Conservation (phyloP, 2,797 vertebrate genomes). For the Manis pentadactyla region DNA sequence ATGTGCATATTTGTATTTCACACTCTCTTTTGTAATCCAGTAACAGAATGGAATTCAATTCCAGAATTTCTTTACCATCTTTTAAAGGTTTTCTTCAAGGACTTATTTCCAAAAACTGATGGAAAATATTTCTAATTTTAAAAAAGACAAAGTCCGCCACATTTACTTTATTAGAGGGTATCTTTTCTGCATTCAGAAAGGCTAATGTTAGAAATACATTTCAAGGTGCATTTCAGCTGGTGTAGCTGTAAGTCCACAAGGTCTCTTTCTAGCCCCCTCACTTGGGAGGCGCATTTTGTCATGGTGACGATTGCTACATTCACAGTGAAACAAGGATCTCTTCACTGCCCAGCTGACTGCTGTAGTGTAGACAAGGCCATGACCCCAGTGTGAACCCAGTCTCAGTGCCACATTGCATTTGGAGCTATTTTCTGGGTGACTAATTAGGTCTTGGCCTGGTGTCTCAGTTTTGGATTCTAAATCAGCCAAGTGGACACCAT, state of each 20-base stretch:
- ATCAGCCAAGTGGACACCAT: not conserved
- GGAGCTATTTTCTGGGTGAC: not conserved
- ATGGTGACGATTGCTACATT: not conserved
- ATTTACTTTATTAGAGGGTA: not conserved
- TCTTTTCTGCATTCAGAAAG: not conserved
- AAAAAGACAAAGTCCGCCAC: not conserved
- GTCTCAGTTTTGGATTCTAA: not conserved
- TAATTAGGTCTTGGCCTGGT: not conserved
- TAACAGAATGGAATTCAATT: constrained; percentile 54
- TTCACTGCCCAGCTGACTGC: not conserved
- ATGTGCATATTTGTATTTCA: constrained; percentile 36
- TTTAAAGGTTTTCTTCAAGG: constrained; percentile 54
- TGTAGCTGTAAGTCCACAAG: not conserved
- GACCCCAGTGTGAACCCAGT: not conserved
- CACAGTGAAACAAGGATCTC: not conserved
- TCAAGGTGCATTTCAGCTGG: not conserved
- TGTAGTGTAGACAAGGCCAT: not conserved
- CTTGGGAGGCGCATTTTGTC: not conserved
- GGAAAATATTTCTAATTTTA: constrained; percentile 53
- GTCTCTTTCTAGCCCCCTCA: not conserved
- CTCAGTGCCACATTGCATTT: not conserved
- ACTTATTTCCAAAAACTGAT: constrained; percentile 45
- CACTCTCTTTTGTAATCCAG: not conserved
- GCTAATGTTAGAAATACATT: not conserved
- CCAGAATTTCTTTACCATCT: constrained; percentile 41